Percentiles rank a stretch among this genome's conserved stretches.
Conservation (phyloP, 2,113 vertebrate species). For the Morone saxatilis region DNA sequence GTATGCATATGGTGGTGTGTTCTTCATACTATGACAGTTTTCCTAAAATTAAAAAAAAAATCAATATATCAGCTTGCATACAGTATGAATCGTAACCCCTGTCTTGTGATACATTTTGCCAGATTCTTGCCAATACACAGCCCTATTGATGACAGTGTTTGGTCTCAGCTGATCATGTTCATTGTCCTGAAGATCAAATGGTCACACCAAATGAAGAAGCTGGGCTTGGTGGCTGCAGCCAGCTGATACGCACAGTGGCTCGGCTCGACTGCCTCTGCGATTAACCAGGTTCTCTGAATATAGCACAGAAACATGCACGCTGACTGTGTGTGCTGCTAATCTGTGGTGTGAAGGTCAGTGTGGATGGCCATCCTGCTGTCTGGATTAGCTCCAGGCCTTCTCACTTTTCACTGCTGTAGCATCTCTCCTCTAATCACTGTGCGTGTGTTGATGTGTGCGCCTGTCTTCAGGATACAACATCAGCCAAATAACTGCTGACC, state of each 20-base stretch:
- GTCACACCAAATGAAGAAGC: neutral
- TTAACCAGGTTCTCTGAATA: neutral
- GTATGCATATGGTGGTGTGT: too few relatives aligned
- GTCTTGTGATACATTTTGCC: too few relatives aligned
- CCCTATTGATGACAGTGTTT: too few relatives aligned
- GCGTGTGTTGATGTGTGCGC: neutral
- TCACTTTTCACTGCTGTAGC: conserved; percentile 33
- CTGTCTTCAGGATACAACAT: conserved; percentile 1
- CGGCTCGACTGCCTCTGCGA: neutral
- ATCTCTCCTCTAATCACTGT: neutral
- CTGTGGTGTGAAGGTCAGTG: conserved; percentile 26
- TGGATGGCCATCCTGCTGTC: neutral
- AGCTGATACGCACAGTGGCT: neutral
- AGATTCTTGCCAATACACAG: too few relatives aligned
- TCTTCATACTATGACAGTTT: too few relatives aligned
- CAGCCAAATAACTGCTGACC: conserved; percentile 9
- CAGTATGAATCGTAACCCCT: too few relatives aligned
- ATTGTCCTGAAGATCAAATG: neutral
- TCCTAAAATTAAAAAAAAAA: too few relatives aligned
- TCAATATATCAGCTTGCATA: too few relatives aligned
- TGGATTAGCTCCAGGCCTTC: conserved; percentile 14
- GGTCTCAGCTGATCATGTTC: neutral
- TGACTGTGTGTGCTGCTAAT: neutral
- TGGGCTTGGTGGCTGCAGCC: neutral
- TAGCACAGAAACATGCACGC: neutral